These are phyloP conservation scores for Bergia sp. DNA, from an alignment of 92 coral and sea anemone genomes.

Conservation along the genomic window DNA sequence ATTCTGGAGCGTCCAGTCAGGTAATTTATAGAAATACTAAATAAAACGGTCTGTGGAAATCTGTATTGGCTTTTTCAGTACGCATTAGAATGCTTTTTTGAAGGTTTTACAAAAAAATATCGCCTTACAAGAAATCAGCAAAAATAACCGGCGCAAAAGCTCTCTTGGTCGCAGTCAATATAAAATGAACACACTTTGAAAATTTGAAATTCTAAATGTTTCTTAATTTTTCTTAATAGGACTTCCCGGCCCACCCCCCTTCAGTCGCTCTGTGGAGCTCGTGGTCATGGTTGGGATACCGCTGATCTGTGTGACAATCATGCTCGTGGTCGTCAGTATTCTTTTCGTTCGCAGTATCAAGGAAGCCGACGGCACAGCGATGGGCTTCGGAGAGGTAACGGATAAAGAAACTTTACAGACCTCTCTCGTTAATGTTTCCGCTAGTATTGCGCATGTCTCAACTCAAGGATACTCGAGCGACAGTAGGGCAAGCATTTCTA, in stretches of 20 bases:
- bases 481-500: constrained; percentile 37
- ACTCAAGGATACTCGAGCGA: constrained; percentile 57
- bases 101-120: too few relatives aligned
- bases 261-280: constrained; percentile 73
- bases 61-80: too few relatives aligned
- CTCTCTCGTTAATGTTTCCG: constrained; percentile 62
- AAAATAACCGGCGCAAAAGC: too few relatives aligned
- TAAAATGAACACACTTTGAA: too few relatives aligned
- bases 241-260: constrained; percentile 63
- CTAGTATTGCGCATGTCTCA: constrained; percentile 83
- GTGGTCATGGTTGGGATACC: constrained; percentile 84
- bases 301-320: constrained; percentile 67
- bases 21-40: too few relatives aligned
- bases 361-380: constrained; percentile 78
- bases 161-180: too few relatives aligned
- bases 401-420: constrained; percentile 77
- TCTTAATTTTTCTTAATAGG: constrained; percentile 25
- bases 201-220: too few relatives aligned
- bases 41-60: too few relatives aligned
- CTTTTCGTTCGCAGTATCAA: constrained; percentile 68
- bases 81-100: too few relatives aligned
- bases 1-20: too few relatives aligned
- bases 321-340: constrained; percentile 67
- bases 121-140: too few relatives aligned
- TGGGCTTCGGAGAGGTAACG: constrained; percentile 78